A percentile compares a stretch with the other conserved stretches of the same genome.
phyloP scores from a whole-genome alignment of 92 coral and sea anemone genomes.

The Desmophyllum pertusum region DNA sequence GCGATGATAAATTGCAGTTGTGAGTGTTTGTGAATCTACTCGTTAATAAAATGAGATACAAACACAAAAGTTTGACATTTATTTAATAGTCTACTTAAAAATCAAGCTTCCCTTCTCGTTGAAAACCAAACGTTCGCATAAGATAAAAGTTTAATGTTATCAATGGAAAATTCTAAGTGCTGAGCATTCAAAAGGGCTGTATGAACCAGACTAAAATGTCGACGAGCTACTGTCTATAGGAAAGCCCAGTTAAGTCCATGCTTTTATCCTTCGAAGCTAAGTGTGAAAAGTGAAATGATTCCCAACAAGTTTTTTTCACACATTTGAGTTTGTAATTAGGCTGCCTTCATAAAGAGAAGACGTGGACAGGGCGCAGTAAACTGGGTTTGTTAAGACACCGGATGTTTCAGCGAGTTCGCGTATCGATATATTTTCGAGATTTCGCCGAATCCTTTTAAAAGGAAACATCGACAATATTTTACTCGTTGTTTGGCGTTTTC shows the following conservation, averaged over 20 bases:
- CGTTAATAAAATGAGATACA: slow-evolving; percentile 32
- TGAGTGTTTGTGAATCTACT: slow-evolving; percentile 38
- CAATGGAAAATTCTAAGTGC: slow-evolving; percentile 2
- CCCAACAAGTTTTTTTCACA: slow-evolving; percentile 30
- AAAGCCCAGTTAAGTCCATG: slow-evolving; percentile 38
- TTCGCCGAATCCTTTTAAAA: not conserved
- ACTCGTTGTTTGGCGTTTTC: not conserved
- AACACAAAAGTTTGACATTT: slow-evolving; percentile 36
- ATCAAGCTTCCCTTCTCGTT: slow-evolving; percentile 23
- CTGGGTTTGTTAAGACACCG: slow-evolving; percentile 11
- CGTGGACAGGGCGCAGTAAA: slow-evolving; percentile 5
- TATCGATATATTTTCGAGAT: slow-evolving; percentile 11
- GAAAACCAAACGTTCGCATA: not conserved
- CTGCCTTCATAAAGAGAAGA: slow-evolving; percentile 25
- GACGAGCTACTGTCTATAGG: slow-evolving; percentile 28
- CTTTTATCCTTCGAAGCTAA: slow-evolving; percentile 34
- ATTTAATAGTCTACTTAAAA: slow-evolving; percentile 31
- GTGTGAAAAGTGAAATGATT: slow-evolving; percentile 32
- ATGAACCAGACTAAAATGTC: slow-evolving; percentile 41
- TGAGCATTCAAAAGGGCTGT: not conserved
- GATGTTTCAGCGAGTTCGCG: not conserved
- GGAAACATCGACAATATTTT: not conserved
- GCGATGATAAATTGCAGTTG: slow-evolving; percentile 33
- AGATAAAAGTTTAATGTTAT: slow-evolving; percentile 1
- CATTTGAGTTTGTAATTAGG: slow-evolving; percentile 37